Percentiles rank a stretch among this genome's conserved stretches.
Evolutionary conservation across 2,797 vertebrate genomes (phyloP).

Genomic region (Onychomys torridus): DNA sequence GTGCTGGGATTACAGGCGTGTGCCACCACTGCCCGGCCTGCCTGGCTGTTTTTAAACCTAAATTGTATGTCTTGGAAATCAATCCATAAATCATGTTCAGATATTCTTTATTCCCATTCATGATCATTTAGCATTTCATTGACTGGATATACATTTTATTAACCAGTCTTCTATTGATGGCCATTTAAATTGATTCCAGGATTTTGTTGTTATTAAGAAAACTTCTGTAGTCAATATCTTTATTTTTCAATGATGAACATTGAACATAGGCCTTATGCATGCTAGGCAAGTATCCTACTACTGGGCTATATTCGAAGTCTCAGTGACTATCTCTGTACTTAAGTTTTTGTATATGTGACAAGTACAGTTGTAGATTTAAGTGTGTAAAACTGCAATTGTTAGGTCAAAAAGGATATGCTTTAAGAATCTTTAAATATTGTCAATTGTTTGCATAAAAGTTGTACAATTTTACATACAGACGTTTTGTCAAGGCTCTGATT

Average conservation of each 20-base stretch:
- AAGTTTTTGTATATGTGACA: conserved; percentile 44
- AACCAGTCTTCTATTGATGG: conserved; percentile 9
- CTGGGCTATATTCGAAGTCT: neutral
- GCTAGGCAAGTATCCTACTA: neutral
- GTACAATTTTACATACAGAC: conserved; percentile 27
- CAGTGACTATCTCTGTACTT: conserved; percentile 52
- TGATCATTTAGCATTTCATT: conserved; percentile 52
- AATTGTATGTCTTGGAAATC: conserved; percentile 13
- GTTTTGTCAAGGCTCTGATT: conserved; percentile 24
- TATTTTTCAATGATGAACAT: neutral
- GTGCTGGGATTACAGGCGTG: no score
- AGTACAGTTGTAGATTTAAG: conserved; percentile 41
- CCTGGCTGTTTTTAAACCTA: neutral
- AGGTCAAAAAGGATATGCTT: conserved; percentile 39
- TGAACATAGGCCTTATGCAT: neutral
- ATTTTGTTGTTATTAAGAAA: conserved; percentile 67
- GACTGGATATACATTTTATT: conserved; percentile 58
- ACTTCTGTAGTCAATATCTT: conserved; percentile 33
- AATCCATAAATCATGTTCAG: neutral
- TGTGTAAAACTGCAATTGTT: conserved; percentile 57
- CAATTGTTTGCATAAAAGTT: conserved; percentile 38
- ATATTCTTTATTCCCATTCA: conserved; percentile 57
- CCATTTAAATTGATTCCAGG: conserved; percentile 55
- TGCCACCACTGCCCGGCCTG: no score
- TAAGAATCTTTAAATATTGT: conserved; percentile 60